A percentile compares a stretch with the other conserved stretches of the same genome.
phyloP scores from a whole-genome alignment of 1,140 invertebrate genomes.

The Ptiloglossa arizonensis region DNA sequence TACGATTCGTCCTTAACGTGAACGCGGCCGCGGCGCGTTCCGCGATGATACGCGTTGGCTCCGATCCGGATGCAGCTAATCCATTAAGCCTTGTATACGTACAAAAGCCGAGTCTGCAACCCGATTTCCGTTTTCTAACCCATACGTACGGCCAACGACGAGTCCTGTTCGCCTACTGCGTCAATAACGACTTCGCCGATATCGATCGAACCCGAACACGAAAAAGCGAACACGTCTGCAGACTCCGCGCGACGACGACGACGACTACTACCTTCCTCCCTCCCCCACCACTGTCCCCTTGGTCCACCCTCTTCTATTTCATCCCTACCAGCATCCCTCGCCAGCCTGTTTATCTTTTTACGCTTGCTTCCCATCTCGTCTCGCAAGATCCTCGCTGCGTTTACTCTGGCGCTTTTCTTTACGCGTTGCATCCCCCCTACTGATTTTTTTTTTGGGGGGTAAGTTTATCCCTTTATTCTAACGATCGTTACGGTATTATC shows the following conservation, averaged over 20 bases:
- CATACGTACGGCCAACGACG: neutral
- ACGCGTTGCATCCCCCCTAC: no score
- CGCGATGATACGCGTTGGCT: conserved; percentile 29
- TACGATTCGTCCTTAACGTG: conserved; percentile 17
- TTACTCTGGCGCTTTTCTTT: neutral
- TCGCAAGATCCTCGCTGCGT: neutral
- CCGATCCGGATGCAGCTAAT: conserved; percentile 60
- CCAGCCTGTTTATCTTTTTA: neutral
- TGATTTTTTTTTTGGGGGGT: no score
- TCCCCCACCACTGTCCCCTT: no score
- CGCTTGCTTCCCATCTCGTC: neutral
- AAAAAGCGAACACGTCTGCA: conserved; percentile 12
- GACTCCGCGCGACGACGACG: neutral
- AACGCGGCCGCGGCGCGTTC: neutral
- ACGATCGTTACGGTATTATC: no score
- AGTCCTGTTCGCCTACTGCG: neutral
- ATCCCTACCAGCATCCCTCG: neutral
- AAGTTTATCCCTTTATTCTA: no score
- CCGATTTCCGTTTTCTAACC: conserved; percentile 42
- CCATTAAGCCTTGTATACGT: conserved; percentile 60
- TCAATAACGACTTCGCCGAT: conserved; percentile 27
- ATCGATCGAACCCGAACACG: conserved; percentile 16
- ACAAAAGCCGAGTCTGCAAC: conserved; percentile 49
- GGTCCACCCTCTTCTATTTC: neutral
- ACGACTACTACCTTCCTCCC: neutral